Base-by-base conservation (phyloP, 2,797 vertebrate species). In the Spinus olivaceus region DNA sequence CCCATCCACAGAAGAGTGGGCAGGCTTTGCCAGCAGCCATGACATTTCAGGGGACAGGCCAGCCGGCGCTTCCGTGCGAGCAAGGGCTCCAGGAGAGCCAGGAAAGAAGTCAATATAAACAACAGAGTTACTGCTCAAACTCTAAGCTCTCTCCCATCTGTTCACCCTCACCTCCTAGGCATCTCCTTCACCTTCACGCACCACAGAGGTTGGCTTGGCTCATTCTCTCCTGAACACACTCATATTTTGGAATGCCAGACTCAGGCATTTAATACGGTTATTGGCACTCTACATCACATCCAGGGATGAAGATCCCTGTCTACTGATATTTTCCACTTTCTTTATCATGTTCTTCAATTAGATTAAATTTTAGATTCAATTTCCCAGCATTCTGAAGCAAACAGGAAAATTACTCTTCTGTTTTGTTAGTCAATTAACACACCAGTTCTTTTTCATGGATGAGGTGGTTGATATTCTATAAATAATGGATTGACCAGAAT, bases 151-250 rank as follows among this genome's bases (percentile, higher is more conserved):
- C 50, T 94, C 90, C 94, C 95, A 96, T 97, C 91, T 97, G 92
- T 83, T 90, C 74, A 0, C 47, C 54, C 86, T 96, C 92, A 95
- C 92, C 94, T 96, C 91, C 83, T 81, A 28, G 83, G 78, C 83
- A 79, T 92, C 88, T 86, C 86, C 92, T 94, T 97, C 94, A 94
- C 94, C 94, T 94, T 96, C 91, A 96, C 81, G 88, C 90, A 94
- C 95, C 87, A 0, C 57, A 89, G 86, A 95, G 92, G 92, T 65
- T 96, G 93, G n/a, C 90, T 90, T 71, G 74, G 66, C 76, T 96
- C 9, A 0, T 47, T 74, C 47, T 87, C 35, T 51, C 54, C 65
- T 65, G 86, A 86, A 79, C 61, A 64, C 12, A 0, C 81, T 95
- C 39, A 2, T 41, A 23, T 73, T 94, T 95, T 59, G 76, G 46